phyloP scores from a whole-genome alignment of 1,140 invertebrate species.

The Micrasema longulum region DNA sequence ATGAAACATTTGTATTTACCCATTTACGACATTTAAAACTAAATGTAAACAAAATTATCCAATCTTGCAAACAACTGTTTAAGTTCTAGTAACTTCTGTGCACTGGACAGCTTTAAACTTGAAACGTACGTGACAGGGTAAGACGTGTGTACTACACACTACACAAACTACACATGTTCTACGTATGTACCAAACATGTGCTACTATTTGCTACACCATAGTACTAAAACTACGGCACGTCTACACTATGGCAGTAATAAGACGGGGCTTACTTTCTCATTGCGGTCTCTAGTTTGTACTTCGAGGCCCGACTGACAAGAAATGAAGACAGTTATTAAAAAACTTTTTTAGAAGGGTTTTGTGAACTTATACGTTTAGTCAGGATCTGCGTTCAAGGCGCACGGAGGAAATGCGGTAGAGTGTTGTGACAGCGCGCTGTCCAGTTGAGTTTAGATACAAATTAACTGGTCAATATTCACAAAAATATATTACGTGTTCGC shows the following conservation, averaged over 20 bases:
- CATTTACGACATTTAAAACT: background rate
- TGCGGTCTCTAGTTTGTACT: constrained; percentile 4
- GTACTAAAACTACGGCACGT: background rate
- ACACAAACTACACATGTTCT: background rate
- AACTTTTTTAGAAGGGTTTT: background rate
- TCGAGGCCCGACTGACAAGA: background rate
- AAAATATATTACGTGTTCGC: no score
- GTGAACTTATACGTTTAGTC: background rate
- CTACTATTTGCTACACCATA: no score
- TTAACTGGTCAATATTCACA: no score
- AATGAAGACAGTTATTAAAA: background rate
- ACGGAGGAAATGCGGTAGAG: background rate
- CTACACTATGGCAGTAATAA: background rate
- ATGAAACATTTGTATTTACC: background rate
- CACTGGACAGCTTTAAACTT: constrained; percentile 27
- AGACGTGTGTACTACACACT: constrained; percentile 14
- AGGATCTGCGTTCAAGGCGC: background rate
- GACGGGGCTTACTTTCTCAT: constrained; percentile 7
- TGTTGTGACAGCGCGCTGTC: background rate
- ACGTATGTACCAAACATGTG: background rate
- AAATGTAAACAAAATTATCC: background rate
- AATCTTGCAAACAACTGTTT: background rate
- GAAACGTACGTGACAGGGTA: constrained; percentile 28
- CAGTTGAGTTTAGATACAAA: no score
- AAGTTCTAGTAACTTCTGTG: background rate